Evolutionary conservation across 1,140 invertebrate species (phyloP).

Genomic region (Lepidurus packardi): DNA sequence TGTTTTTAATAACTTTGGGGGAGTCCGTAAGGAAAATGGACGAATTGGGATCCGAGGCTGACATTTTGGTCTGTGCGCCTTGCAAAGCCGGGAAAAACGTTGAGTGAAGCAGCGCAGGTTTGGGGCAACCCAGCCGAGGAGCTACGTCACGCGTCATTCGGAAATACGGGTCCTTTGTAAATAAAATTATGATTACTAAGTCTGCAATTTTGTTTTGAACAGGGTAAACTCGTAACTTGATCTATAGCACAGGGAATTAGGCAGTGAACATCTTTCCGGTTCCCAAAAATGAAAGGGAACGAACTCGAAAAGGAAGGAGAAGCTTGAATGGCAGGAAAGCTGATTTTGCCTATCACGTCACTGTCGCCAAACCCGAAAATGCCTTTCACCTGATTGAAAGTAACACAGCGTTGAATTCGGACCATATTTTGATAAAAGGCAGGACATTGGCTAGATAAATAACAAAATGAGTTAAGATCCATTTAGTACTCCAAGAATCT

Average conservation of each 20-base stretch:
- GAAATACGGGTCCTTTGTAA: slow-evolving; percentile 86
- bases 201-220: slow-evolving; percentile 18
- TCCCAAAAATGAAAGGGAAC: slow-evolving; percentile 91
- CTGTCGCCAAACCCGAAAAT: slow-evolving; percentile 98
- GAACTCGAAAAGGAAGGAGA: slow-evolving; percentile 87
- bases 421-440: slow-evolving; percentile 90
- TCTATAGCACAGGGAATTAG: slow-evolving; percentile 98
- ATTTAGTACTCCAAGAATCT: slow-evolving; percentile 35
- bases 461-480: not conserved
- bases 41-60: slow-evolving; percentile 86
- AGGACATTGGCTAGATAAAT: slow-evolving; percentile 60
- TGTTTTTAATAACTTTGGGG: slow-evolving; percentile 94
- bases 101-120: slow-evolving; percentile 92
- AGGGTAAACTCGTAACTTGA: slow-evolving; percentile 56
- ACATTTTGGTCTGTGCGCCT: slow-evolving; percentile 97
- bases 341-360: slow-evolving; percentile 92
- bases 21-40: slow-evolving; percentile 94
- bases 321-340: slow-evolving; percentile 94
- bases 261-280: slow-evolving; percentile 74
- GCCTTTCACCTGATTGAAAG: slow-evolving; percentile 84
- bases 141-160: slow-evolving; percentile 97
- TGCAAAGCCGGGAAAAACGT: slow-evolving; percentile 93
- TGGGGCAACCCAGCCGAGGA: slow-evolving; percentile 75
- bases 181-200: not conserved
- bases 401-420: slow-evolving; percentile 85